A percentile compares a stretch with the other conserved stretches of the same genome.
phyloP scores from a whole-genome alignment of 2,797 vertebrate genomes.

The Geotrypetes seraphini region DNA sequence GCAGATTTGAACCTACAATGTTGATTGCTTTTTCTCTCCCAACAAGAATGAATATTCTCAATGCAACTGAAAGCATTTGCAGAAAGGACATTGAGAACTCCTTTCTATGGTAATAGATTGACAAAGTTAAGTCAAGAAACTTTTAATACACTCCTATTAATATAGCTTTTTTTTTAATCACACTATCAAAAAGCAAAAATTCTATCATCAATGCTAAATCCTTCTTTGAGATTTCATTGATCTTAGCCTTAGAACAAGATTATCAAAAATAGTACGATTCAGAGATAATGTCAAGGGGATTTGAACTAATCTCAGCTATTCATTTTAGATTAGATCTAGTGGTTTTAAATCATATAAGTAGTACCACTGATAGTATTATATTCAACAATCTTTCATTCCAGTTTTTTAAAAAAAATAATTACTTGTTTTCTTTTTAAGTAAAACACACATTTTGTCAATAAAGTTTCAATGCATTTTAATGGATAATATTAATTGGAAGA shows the following conservation, averaged over 20 bases:
- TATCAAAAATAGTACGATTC: constrained; percentile 43
- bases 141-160: constrained; percentile 21
- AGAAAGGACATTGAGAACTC: constrained; percentile 6
- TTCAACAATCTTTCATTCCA: constrained; percentile 34
- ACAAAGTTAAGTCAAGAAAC: constrained; percentile 15
- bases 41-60: too few relatives aligned
- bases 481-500: too few relatives aligned
- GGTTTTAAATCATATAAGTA: constrained; percentile 33
- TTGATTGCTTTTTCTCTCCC: too few relatives aligned
- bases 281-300: constrained; percentile 51
- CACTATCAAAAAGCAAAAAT: constrained; percentile 44
- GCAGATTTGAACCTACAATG: too few relatives aligned
- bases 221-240: constrained; percentile 62
- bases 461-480: too few relatives aligned
- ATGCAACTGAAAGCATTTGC: too few relatives aligned
- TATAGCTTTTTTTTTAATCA: constrained; percentile 23
- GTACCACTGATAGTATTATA: constrained; percentile 32
- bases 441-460: constrained; percentile 17
- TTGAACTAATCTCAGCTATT: constrained; percentile 53
- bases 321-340: constrained; percentile 61
- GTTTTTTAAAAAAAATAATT: constrained; percentile 48
- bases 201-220: constrained; percentile 54
- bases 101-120: background rate
- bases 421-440: constrained; percentile 25
- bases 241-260: constrained; percentile 58